A percentile compares a stretch with the other conserved stretches of the same genome.
Conservation (phyloP, 2,113 vertebrate species). For the Pelecanus crispus region DNA sequence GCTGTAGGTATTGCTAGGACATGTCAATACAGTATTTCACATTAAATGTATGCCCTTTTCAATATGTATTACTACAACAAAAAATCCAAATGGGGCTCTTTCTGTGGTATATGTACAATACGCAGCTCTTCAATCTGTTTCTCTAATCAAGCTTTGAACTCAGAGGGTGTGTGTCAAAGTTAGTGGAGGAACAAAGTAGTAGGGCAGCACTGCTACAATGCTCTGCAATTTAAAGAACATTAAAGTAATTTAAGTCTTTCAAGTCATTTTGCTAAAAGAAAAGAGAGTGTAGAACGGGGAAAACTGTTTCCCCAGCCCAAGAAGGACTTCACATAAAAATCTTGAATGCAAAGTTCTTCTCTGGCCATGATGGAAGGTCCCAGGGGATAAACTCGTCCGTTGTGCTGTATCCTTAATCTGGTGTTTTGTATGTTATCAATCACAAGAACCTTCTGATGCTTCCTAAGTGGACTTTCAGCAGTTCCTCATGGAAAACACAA, state of each 20-base stretch:
- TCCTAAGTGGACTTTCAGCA: not conserved
- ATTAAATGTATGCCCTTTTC: not conserved
- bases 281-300: not conserved
- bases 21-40: not conserved
- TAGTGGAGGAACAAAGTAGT: not conserved
- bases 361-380: not conserved
- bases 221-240: not conserved
- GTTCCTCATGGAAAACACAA: not conserved
- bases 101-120: not conserved
- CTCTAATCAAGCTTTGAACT: not conserved
- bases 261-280: not conserved
- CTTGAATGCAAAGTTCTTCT: not conserved
- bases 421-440: not conserved
- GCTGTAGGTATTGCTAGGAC: conserved; percentile 28
- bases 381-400: not conserved
- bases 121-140: not conserved
- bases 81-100: not conserved
- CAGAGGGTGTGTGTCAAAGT: not conserved
- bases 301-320: not conserved
- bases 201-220: not conserved
- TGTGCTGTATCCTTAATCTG: not conserved
- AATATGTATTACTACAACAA: not conserved
- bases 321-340: not conserved
- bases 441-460: not conserved
- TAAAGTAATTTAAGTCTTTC: not conserved